Conservation (phyloP, 2,888 invertebrate species). For the Spialia ferax region DNA sequence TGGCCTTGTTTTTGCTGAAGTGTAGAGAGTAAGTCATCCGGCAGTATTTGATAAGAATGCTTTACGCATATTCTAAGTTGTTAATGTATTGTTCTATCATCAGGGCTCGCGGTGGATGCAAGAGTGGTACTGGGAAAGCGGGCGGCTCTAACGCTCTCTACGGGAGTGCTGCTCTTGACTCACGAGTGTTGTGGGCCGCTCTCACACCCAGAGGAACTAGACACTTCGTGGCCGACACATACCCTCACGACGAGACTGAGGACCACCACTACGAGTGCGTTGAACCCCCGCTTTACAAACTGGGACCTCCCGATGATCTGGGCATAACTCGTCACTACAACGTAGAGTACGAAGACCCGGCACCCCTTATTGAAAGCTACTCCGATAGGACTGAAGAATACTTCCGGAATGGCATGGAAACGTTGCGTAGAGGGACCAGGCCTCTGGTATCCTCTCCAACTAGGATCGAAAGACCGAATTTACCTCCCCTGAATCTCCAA, state of each 20-base stretch:
- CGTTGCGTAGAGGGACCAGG: constrained; percentile 82
- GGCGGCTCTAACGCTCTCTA: constrained; percentile 79
- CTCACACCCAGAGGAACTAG: constrained; percentile 93
- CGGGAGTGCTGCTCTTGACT: constrained; percentile 87
- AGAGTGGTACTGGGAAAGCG: constrained; percentile 84
- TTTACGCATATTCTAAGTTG: no score
- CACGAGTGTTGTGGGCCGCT: constrained; percentile 93
- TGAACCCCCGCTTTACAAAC: constrained; percentile 85
- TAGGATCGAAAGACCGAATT: constrained; percentile 93
- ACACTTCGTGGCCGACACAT: constrained; percentile 90
- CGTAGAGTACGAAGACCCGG: constrained; percentile 93
- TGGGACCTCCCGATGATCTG: constrained; percentile 78
- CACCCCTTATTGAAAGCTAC: constrained; percentile 91
- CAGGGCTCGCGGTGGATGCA: constrained; percentile 83
- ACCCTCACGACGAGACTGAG: constrained; percentile 88
- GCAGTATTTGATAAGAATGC: background rate
- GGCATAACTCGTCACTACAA: constrained; percentile 92
- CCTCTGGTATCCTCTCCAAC: constrained; percentile 93
- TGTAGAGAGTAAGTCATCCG: constrained; percentile 92
- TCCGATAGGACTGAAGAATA: constrained; percentile 83
- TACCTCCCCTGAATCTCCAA: constrained; percentile 91
- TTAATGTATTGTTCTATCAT: background rate
- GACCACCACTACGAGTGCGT: constrained; percentile 91
- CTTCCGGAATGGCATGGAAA: constrained; percentile 77
- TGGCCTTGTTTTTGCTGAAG: constrained; percentile 92